Evolutionary conservation across 2,113 vertebrate species (phyloP).

Genomic region (Nymphicus hollandicus): DNA sequence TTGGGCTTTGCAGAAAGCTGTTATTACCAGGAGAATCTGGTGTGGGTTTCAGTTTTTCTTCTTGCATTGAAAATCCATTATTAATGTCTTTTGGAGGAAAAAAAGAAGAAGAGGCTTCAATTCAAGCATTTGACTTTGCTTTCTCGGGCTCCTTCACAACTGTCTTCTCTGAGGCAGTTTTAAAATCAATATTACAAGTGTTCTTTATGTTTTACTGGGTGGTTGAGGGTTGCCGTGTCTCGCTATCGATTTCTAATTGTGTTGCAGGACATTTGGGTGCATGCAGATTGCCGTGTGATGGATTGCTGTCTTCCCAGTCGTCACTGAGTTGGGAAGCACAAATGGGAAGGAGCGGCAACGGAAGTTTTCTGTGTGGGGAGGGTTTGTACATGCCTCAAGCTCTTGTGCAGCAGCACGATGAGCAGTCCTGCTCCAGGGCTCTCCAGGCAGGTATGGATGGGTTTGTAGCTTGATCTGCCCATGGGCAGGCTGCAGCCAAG

Average conservation of each 20-base stretch:
- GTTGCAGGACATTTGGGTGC: constrained; percentile 35
- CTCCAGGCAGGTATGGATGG: rapidly evolving
- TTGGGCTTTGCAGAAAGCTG: constrained; percentile 68
- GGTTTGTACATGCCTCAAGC: background rate
- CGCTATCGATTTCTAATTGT: constrained; percentile 64
- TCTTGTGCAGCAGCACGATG: background rate
- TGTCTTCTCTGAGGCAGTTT: constrained; percentile 11
- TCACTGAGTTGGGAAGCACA: background rate
- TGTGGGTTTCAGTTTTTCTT: constrained; percentile 69
- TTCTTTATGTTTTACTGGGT: constrained; percentile 56
- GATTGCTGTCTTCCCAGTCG: background rate
- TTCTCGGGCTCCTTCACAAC: background rate
- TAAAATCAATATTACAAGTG: constrained; percentile 61
- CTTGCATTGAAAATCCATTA: constrained; percentile 66
- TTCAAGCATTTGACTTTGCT: constrained; percentile 27
- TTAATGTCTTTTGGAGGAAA: background rate
- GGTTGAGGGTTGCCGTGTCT: constrained; percentile 27
- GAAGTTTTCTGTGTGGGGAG: background rate
- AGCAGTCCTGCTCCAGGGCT: too few relatives aligned
- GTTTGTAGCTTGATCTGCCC: background rate
- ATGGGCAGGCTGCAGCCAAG: background rate
- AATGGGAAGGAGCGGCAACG: background rate
- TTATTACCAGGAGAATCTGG: constrained; percentile 69
- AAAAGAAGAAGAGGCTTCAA: constrained; percentile 8
- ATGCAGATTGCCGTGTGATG: constrained; percentile 13